Evolutionary conservation across 2,888 invertebrate genomes (phyloP).

Genomic region (Phasia obesa): DNA sequence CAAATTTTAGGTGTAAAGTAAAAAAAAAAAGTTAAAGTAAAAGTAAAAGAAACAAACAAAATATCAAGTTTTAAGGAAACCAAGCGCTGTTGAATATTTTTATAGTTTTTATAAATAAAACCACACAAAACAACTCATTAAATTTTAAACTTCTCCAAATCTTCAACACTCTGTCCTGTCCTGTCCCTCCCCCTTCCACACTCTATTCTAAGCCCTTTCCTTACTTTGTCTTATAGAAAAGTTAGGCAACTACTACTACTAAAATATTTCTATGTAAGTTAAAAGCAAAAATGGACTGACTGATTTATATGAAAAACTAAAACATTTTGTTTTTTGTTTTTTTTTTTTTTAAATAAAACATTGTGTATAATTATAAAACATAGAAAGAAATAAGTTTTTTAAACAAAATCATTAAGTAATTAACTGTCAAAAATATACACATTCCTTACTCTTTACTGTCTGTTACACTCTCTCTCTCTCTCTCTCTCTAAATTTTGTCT

Average conservation of each 20-base stretch:
- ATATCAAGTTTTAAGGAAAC: conserved; percentile 75
- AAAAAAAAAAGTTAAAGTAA: conserved; percentile 54
- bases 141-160: conserved; percentile 45
- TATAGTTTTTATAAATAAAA: conserved; percentile 65
- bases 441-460: conserved; percentile 52
- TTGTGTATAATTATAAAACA: conserved; percentile 59
- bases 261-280: conserved; percentile 62
- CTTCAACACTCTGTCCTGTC: conserved; percentile 10
- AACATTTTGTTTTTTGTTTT: conserved; percentile 19
- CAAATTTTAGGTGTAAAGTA: conserved; percentile 69
- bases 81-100: conserved; percentile 74
- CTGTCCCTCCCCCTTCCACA: background rate
- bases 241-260: conserved; percentile 4
- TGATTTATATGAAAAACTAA: conserved; percentile 54
- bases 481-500: background rate
- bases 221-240: conserved; percentile 12
- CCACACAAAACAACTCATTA: conserved; percentile 64
- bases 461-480: conserved; percentile 18
- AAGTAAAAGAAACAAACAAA: conserved; percentile 34
- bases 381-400: background rate
- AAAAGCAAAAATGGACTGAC: conserved; percentile 69
- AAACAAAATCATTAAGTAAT: conserved; percentile 65
- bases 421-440: conserved; percentile 55
- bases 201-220: background rate
- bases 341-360: conserved; percentile 31